Evolutionary conservation across 2,888 invertebrate species (phyloP).

Genomic region (Netelia virgata): DNA sequence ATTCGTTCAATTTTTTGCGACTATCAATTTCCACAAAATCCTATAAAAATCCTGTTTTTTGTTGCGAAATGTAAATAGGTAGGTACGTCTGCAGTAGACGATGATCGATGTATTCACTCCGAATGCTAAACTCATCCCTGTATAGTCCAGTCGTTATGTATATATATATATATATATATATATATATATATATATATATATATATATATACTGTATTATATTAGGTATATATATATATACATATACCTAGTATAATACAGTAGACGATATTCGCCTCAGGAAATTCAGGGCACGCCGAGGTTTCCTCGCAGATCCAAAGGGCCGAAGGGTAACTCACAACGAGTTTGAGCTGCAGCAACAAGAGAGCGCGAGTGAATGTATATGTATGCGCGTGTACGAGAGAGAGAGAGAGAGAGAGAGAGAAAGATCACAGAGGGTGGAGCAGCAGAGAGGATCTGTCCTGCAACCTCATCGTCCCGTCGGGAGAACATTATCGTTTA

Average conservation of each 20-base stretch:
- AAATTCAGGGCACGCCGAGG: slow-evolving; percentile 36
- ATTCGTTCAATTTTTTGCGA: slow-evolving; percentile 23
- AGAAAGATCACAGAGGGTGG: not conserved
- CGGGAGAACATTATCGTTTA: slow-evolving; percentile 49
- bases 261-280: slow-evolving; percentile 2
- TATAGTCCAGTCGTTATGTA: too few relatives aligned
- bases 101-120: too few relatives aligned
- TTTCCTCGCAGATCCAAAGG: slow-evolving; percentile 47
- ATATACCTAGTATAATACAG: too few relatives aligned
- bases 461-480: slow-evolving; percentile 50
- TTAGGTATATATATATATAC: too few relatives aligned
- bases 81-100: too few relatives aligned
- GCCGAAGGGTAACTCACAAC: slow-evolving; percentile 52
- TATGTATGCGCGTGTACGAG: not conserved
- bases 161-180: too few relatives aligned
- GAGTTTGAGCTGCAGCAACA: slow-evolving; percentile 25
- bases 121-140: too few relatives aligned
- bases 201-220: too few relatives aligned
- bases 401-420: not conserved
- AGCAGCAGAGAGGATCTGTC: slow-evolving; percentile 9
- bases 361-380: not conserved
- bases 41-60: slow-evolving; percentile 1
- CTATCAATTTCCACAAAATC: slow-evolving; percentile 23
- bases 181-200: too few relatives aligned
- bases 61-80: too few relatives aligned